Evolutionary conservation across 2,888 invertebrate species (phyloP).

Genomic region (Heterodera filipjevi): DNA sequence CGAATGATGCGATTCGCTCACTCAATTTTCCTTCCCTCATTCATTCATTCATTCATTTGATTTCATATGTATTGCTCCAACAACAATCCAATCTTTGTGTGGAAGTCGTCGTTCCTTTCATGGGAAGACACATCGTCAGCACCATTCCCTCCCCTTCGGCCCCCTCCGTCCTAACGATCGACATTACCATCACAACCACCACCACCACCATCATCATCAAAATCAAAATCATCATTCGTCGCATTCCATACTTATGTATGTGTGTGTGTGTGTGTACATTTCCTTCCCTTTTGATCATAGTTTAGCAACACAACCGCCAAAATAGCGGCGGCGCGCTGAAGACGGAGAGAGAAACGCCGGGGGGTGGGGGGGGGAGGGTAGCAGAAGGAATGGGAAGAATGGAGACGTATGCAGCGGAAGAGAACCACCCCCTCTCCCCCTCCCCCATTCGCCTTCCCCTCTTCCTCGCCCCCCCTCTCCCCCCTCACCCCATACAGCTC

Average conservation of each 20-base stretch:
- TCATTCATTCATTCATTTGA: neutral
- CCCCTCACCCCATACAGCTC: neutral
- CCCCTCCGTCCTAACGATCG: neutral
- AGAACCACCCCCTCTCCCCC: neutral
- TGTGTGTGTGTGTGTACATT: too few relatives aligned
- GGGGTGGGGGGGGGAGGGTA: neutral
- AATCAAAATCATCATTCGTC: neutral
- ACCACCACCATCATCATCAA: neutral
- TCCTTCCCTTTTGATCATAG: neutral
- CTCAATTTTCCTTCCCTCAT: neutral
- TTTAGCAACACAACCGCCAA: neutral
- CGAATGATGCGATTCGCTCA: neutral
- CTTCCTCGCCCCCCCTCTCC: neutral
- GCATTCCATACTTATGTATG: neutral
- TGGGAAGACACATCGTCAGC: neutral
- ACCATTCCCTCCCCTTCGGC: neutral
- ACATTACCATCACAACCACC: neutral
- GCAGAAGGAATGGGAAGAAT: conserved; percentile 8
- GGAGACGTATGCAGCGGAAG: neutral
- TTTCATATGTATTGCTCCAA: too few relatives aligned
- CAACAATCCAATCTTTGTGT: neutral
- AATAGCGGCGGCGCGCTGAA: neutral
- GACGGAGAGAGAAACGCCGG: neutral
- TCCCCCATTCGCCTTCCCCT: neutral
- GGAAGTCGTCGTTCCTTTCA: neutral